Evolutionary conservation across 2,888 invertebrate species (phyloP).

Genomic region (Dorcus parallelipipedus): DNA sequence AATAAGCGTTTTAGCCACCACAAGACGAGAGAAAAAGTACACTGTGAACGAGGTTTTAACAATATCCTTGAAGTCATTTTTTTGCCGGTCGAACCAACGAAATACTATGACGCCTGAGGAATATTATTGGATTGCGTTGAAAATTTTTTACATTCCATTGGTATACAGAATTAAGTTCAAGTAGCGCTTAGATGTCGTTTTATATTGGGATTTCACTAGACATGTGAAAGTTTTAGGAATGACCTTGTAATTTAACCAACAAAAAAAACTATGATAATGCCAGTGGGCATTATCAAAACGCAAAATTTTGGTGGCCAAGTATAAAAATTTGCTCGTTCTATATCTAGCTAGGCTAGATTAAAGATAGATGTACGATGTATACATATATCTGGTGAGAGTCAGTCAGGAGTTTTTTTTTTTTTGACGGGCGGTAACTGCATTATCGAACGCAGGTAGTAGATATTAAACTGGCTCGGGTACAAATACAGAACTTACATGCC

Average conservation of each 20-base stretch:
- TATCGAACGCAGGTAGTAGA: neutral
- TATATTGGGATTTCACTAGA: neutral
- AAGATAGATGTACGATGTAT: too few species aligned
- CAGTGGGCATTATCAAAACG: constrained; percentile 13
- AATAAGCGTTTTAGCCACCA: constrained; percentile 5
- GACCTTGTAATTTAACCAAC: constrained; percentile 33
- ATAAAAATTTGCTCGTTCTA: neutral
- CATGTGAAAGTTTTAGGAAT: constrained; percentile 34
- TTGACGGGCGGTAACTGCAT: constrained; percentile 1
- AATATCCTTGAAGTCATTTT: neutral
- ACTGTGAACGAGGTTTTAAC: neutral
- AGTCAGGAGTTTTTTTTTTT: neutral
- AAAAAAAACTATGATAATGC: constrained; percentile 27
- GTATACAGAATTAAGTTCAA: too few species aligned
- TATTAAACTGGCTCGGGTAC: neutral
- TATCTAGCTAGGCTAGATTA: neutral
- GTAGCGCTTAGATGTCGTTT: too few species aligned
- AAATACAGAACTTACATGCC: constrained; percentile 14
- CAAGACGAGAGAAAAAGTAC: neutral
- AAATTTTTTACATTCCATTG: too few species aligned
- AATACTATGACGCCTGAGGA: neutral
- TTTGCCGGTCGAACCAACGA: too few species aligned
- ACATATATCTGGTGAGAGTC: neutral
- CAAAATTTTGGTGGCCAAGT: neutral
- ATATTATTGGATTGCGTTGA: too few species aligned